Evolutionary conservation across 2,888 invertebrate genomes (phyloP), one percentile per base, ranked within the genome.

Genomic region (Dinocampus coccinellae): DNA sequence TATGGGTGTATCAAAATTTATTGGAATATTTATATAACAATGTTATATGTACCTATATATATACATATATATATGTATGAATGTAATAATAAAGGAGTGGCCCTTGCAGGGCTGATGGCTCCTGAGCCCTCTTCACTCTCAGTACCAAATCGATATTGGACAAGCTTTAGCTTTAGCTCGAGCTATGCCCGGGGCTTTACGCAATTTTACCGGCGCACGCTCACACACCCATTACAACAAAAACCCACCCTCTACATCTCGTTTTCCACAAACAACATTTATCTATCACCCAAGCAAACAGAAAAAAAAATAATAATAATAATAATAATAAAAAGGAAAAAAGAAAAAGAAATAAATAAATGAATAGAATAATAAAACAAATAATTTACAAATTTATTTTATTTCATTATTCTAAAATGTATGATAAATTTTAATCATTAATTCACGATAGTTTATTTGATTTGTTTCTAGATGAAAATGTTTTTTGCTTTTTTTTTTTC

Each of bases 91-190:
- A 47, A n/a, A 47, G 47, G 47, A 47, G 47, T n/a, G 47, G 47
- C 47, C 47, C 47, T 47, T n/a, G 47, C 58, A 58, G 58, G 58
- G 29, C 33, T 58, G 10, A 58, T 58, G 33, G 47, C 47, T 16
- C 3, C 62, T 53, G 57, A 76, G 64, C 68, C 66, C 68, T 70
- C 53, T 66, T 39, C 64, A 36, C 62, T 52, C 60, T 36, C 64
- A 63, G 62, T 69, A 66, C 72, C 73, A 61, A 74, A 76, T 76
- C 75, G 75, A 76, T 76, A 73, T n/a, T n/a, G 75, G 26, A 64
- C 57, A 36, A 73, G 75, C 72, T 65, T n/a, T n/a, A n/a, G n/a
- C n/a, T n/a, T n/a, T 60, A 70, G 70, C 60, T 69, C 64, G 64
- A 69, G 65, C 73, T 62, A 76, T 73, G 70, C 75, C 74, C 75